Conservation (phyloP, 30 jellyfish, hydroid and myxozoan species). For the Nemopilema nomurai region DNA sequence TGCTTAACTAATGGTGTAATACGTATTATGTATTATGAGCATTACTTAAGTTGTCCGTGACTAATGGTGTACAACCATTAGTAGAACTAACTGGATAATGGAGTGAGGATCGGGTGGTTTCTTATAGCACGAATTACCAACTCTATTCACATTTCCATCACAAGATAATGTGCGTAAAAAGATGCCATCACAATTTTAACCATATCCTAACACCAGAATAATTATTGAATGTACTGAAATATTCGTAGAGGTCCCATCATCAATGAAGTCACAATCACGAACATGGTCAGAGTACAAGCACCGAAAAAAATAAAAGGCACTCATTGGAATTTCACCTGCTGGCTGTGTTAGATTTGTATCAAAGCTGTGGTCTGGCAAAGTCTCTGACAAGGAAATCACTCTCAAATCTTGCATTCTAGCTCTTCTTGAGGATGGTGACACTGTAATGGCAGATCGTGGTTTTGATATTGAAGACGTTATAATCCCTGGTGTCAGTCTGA, state of each 20-base stretch:
- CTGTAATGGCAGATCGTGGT: slow-evolving; percentile 11
- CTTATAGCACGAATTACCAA: not conserved
- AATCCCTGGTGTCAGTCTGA: slow-evolving; percentile 29
- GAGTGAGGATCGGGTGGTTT: not conserved
- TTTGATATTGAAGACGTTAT: too few species aligned
- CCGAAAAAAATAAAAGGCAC: slow-evolving; percentile 7
- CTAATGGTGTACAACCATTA: not conserved
- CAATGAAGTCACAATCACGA: not conserved
- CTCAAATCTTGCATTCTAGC: not conserved
- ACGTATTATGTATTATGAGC: not conserved
- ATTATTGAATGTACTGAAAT: slow-evolving; percentile 25
- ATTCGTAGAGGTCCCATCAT: not conserved
- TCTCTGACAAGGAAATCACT: slow-evolving; percentile 10
- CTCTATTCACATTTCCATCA: not conserved
- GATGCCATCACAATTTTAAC: not conserved
- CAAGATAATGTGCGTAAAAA: not conserved
- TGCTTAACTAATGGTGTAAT: not conserved
- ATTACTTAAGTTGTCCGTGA: not conserved
- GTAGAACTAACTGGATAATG: not conserved
- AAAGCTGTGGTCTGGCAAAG: not conserved
- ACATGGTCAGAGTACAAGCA: slow-evolving; percentile 18
- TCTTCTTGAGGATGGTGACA: slow-evolving; percentile 11
- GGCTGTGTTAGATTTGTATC: slow-evolving; percentile 14
- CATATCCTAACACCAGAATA: not conserved
- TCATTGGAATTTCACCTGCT: too few species aligned